Conservation (phyloP, 53 echinoderm and acorn worm genomes). For the Mesocentrotus franciscanus region DNA sequence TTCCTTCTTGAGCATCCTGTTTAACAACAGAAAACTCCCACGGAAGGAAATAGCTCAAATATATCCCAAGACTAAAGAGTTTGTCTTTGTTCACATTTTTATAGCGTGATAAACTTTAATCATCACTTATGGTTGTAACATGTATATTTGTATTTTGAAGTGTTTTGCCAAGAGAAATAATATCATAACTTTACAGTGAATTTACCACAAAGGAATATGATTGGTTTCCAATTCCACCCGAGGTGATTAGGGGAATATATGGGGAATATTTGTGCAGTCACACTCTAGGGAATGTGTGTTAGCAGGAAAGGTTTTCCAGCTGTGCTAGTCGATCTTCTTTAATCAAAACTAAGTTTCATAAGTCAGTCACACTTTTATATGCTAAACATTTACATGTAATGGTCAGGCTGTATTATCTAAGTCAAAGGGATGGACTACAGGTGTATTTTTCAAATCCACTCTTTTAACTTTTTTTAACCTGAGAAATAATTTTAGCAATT, state of each 20-base stretch:
- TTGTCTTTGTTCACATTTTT: slow-evolving; percentile 40
- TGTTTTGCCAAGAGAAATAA: background rate
- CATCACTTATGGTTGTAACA: background rate
- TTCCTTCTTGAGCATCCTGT: slow-evolving; percentile 30
- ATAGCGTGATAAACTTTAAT: background rate
- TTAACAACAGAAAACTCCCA: slow-evolving; percentile 37
- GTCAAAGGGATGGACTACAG: background rate
- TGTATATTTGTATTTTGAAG: slow-evolving; percentile 7
- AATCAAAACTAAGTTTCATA: background rate
- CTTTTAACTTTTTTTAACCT: background rate
- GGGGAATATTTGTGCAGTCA: slow-evolving; percentile 28
- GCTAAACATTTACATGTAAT: background rate
- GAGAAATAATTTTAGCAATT: background rate
- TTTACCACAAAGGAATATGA: slow-evolving; percentile 5
- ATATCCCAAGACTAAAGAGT: slow-evolving; percentile 13
- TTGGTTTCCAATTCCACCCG: background rate
- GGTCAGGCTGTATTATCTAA: background rate
- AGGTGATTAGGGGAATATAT: background rate
- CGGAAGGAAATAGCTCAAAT: slow-evolving; percentile 40
- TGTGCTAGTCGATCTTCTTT: slow-evolving; percentile 2
- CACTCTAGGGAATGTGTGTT: background rate
- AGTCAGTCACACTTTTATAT: too few species aligned
- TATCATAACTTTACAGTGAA: background rate
- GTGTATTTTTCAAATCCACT: background rate
- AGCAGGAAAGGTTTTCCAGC: slow-evolving; percentile 14